phyloP scores from a whole-genome alignment of 2,113 vertebrate genomes.

The Monopterus albus region DNA sequence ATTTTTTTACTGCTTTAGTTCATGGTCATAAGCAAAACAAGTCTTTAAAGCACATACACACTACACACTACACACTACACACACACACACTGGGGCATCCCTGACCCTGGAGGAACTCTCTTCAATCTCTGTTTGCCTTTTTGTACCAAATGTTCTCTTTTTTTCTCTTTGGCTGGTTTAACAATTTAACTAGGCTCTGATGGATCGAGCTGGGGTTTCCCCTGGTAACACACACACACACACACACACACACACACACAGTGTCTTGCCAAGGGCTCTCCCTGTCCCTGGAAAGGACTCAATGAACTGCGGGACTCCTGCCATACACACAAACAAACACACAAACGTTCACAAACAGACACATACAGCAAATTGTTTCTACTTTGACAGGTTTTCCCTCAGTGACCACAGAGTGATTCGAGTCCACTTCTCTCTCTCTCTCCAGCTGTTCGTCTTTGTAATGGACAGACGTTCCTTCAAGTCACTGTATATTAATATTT shows the following conservation, averaged over 20 bases:
- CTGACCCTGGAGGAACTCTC: slow-evolving; percentile 35
- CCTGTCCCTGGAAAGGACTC: slow-evolving; percentile 60
- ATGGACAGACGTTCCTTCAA: not conserved
- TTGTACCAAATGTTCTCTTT: slow-evolving; percentile 28
- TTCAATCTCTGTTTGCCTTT: slow-evolving; percentile 5
- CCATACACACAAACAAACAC: slow-evolving; percentile 45
- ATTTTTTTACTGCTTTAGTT: slow-evolving; percentile 9
- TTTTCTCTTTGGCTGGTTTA: slow-evolving; percentile 22
- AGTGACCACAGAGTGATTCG: not conserved
- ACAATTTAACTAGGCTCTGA: slow-evolving; percentile 53
- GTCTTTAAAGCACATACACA: too few species aligned
- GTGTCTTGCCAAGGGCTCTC: slow-evolving; percentile 53
- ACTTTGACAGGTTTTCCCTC: slow-evolving; percentile 24
- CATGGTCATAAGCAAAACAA: slow-evolving; percentile 11
- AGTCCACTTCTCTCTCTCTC: not conserved
- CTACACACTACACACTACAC: too few species aligned
- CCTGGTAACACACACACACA: slow-evolving; percentile 69
- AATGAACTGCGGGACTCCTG: slow-evolving; percentile 54
- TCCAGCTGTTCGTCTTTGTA: not conserved
- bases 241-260: slow-evolving; percentile 35
- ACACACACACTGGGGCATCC: slow-evolving; percentile 33
- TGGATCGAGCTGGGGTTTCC: slow-evolving; percentile 73
- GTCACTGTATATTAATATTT: not conserved
- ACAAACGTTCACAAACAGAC: not conserved
- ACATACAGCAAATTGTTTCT: slow-evolving; percentile 15